Evolutionary conservation across 2,797 vertebrate genomes (phyloP).

Genomic region (Falco novaeseelandiae): DNA sequence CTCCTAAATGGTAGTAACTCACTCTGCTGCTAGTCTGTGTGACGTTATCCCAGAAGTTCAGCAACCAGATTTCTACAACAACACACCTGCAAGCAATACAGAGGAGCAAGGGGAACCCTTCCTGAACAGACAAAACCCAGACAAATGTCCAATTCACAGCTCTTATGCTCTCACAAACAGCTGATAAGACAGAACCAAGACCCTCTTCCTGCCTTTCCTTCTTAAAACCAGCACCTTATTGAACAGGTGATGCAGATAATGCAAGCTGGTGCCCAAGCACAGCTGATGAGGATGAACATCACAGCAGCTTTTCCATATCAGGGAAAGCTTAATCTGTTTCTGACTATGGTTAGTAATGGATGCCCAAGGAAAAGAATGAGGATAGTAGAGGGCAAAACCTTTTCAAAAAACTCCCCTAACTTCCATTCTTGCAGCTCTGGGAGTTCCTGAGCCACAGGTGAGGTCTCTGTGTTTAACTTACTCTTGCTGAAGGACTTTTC

Average conservation of each 20-base stretch:
- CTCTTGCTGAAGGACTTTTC: background rate
- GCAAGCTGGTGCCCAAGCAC: background rate
- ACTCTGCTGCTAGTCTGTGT: background rate
- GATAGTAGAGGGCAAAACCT: background rate
- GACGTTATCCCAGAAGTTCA: background rate
- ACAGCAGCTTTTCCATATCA: background rate
- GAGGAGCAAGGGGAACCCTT: background rate
- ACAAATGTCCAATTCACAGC: background rate
- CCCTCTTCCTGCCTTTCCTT: background rate
- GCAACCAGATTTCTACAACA: background rate
- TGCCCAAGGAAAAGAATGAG: background rate
- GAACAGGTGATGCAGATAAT: background rate
- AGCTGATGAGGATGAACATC: background rate
- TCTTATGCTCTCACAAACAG: no score
- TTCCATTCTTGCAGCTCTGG: background rate
- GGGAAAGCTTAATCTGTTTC: background rate
- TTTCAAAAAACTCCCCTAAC: background rate
- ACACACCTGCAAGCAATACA: background rate
- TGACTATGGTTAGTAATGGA: background rate
- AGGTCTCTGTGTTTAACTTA: background rate
- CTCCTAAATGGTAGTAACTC: background rate
- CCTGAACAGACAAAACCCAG: background rate
- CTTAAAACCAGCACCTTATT: background rate
- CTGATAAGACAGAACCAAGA: background rate
- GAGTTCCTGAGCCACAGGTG: background rate